A percentile compares a stretch with the other conserved stretches of the same genome.
phyloP scores from a whole-genome alignment of 2,113 vertebrate species.

The Procapra przewalskii region DNA sequence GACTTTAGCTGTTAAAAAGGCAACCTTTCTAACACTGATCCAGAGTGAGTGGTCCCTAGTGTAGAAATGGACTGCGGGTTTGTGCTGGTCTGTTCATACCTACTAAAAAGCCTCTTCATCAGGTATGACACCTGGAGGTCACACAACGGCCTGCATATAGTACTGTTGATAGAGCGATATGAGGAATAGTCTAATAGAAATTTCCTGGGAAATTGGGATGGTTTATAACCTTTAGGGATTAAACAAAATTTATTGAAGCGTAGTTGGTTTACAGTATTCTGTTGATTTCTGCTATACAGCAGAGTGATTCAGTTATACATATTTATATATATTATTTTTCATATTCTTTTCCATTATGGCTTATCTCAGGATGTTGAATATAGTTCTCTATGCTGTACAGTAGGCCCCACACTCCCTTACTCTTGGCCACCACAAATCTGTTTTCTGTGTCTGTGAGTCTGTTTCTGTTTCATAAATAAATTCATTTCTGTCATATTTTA shows the following conservation, averaged over 20 bases:
- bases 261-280: background rate
- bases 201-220: background rate
- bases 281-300: background rate
- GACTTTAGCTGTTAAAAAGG: background rate
- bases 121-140: background rate
- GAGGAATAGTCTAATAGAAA: background rate
- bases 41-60: background rate
- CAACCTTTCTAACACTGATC: background rate
- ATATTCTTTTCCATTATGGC: background rate
- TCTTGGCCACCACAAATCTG: background rate
- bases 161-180: background rate
- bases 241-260: background rate
- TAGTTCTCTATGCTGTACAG: background rate
- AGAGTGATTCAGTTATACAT: background rate
- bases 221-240: background rate
- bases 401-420: background rate
- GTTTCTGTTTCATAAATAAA: background rate
- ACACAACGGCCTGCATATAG: background rate
- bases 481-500: background rate
- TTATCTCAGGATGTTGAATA: background rate
- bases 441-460: background rate
- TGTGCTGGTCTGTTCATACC: background rate
- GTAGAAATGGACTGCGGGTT: background rate
- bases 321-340: background rate
- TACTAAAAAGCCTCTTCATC: background rate